Conservation (phyloP, 2,888 invertebrate genomes). For the Dascillus cervinus region DNA sequence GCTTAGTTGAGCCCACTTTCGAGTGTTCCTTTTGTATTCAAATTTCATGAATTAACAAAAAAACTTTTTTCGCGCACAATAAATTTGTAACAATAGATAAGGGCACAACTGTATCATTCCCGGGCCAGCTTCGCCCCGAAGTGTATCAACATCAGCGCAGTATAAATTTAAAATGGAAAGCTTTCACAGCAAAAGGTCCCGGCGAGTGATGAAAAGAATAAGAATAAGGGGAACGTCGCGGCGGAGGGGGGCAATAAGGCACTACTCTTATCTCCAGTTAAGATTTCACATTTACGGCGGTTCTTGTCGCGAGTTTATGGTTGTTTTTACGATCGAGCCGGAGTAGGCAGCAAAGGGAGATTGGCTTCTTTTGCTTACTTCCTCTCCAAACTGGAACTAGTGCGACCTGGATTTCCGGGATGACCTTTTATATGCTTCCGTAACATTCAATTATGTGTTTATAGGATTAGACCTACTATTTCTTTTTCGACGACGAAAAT, state of each 20-base stretch:
- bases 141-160: too few species aligned
- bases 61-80: too few species aligned
- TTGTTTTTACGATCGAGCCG: constrained; percentile 22
- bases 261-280: constrained; percentile 25
- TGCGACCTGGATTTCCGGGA: constrained; percentile 13
- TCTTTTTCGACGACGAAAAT: too few species aligned
- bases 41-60: too few species aligned
- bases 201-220: constrained; percentile 17
- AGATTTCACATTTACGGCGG: constrained; percentile 27
- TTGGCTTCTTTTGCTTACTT: constrained; percentile 18
- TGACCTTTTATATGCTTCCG: constrained; percentile 13
- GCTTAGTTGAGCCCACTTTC: too few species aligned
- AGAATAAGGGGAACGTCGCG: constrained; percentile 9
- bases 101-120: too few species aligned
- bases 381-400: constrained; percentile 15
- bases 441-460: constrained; percentile 12
- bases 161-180: constrained; percentile 15
- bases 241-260: constrained; percentile 8
- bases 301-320: constrained; percentile 25
- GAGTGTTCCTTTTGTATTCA: too few species aligned
- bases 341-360: constrained; percentile 16
- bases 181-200: constrained; percentile 14
- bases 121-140: too few species aligned
- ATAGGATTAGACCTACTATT: too few species aligned
- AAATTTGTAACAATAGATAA: too few species aligned